Evolutionary conservation across 2,888 invertebrate genomes (phyloP), one percentile per base, ranked within the genome.

Genomic region (Pseudococcus jackbeardsleyi): DNA sequence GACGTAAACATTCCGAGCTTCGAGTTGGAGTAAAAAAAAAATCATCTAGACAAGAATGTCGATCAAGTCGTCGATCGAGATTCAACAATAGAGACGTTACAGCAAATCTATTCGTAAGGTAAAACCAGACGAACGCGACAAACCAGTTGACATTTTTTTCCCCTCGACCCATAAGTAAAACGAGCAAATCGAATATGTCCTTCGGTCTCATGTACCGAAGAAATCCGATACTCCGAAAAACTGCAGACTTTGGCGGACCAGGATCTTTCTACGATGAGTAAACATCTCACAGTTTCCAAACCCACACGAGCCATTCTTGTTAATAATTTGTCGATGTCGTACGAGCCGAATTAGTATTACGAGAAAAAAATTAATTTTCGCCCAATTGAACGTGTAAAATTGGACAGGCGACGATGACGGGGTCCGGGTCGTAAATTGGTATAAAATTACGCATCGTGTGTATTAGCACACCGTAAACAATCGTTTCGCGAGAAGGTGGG

Each of bases 291-390:
- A n/a, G 4, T 54, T 54, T n/a, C 42, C 42, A 17, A 77, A 77
- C 79, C 79, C 19, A 82, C 79, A 46, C 79, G 46, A 9, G 79
- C 19, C 19, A 42, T 39, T 82, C 79, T 46, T 19, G 19, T 82
- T 46, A 82, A 72, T 72, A 72, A 82, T 82, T 82, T 26, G 22
- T 46, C 46, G 46, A 19, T 46, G 79, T 77, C 15, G 19, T 17
- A 77, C 33, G 33, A 17, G 9, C 5, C 17, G 17, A 72, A 33
- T 33, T 33, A 33, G 26, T 33, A 33, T 33, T 22, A 39, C 17
- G 39, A 39, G 39, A 77, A 77, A 77, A 77, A 77, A 77, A 77
- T 42, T 82, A 82, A 82, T 82, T 82, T 82, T 82, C 79, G 79
- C 46, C n/a, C 79, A 82, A 82, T 82, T 82, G 19, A 82, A 46